These are phyloP conservation scores for Parazoanthus swiftii DNA, from an alignment of 92 coral and sea anemone species.

Conservation along the genomic window DNA sequence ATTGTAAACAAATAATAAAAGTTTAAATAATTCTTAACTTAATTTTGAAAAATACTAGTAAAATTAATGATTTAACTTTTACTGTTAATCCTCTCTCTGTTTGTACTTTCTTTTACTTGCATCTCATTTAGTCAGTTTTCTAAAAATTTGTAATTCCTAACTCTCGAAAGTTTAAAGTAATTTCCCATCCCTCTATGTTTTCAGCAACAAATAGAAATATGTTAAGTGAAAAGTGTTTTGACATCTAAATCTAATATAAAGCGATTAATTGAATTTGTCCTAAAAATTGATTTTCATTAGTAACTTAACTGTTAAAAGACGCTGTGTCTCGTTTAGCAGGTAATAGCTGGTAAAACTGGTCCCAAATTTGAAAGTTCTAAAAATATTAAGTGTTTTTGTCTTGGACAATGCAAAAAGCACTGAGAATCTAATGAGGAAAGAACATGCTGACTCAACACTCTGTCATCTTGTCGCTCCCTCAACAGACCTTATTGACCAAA, in stretches of 20 bases:
- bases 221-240: not conserved
- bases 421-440: constrained; percentile 30
- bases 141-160: not conserved
- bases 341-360: constrained; percentile 42
- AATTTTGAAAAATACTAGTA: not conserved
- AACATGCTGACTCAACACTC: constrained; percentile 24
- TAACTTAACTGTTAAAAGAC: not conserved
- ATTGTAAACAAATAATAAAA: not conserved
- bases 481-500: constrained; percentile 40
- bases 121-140: not conserved
- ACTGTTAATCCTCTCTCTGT: not conserved
- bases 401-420: constrained; percentile 44
- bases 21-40: not conserved
- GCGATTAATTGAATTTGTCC: not conserved
- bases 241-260: not conserved
- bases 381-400: constrained; percentile 21
- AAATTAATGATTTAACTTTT: not conserved
- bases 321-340: not conserved
- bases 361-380: constrained; percentile 24
- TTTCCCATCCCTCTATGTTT: not conserved
- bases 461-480: constrained; percentile 46
- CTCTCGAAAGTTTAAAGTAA: not conserved
- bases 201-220: not conserved
- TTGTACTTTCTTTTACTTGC: not conserved
- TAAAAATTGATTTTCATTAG: not conserved